Evolutionary conservation across 2,797 vertebrate species (phyloP).

Genomic region (Clamator glandarius): DNA sequence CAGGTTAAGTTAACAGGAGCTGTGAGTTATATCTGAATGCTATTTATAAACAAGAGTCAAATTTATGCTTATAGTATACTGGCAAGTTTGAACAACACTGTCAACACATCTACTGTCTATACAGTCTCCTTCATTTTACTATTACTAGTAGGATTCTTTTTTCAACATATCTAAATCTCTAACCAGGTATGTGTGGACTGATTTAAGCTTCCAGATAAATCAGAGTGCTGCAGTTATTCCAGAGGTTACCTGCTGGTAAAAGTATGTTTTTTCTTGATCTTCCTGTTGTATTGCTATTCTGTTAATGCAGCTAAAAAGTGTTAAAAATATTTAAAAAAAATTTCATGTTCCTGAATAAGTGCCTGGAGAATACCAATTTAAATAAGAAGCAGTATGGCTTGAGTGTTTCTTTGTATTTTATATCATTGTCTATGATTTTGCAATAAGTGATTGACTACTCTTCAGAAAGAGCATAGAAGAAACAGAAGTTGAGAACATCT

Average conservation of each 20-base stretch:
- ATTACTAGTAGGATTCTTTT: conserved; percentile 21
- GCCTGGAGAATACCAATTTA: conserved; percentile 58
- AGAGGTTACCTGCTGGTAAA: neutral
- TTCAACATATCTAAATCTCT: conserved; percentile 27
- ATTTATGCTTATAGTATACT: conserved; percentile 58
- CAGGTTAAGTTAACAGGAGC: conserved; percentile 67
- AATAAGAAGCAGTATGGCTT: conserved; percentile 48
- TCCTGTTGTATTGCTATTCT: neutral
- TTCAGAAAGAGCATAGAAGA: neutral
- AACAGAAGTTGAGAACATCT: neutral
- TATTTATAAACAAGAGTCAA: conserved; percentile 75
- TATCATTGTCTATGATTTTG: neutral
- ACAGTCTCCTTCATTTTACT: conserved; percentile 41
- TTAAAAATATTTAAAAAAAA: conserved; percentile 7
- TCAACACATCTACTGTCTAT: conserved; percentile 34
- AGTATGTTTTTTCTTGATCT: neutral
- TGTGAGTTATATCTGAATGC: conserved; percentile 68
- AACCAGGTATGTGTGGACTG: conserved; percentile 35
- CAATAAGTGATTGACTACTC: neutral
- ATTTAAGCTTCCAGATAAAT: conserved; percentile 72
- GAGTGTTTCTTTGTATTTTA: conserved; percentile 43
- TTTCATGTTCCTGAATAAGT: conserved; percentile 26
- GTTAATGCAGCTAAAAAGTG: neutral
- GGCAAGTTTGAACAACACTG: conserved; percentile 71
- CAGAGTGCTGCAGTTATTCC: conserved; percentile 30